These are phyloP conservation scores for Pterocles burchelli DNA, from an alignment of 2,113 vertebrate species.

Conservation along the genomic window DNA sequence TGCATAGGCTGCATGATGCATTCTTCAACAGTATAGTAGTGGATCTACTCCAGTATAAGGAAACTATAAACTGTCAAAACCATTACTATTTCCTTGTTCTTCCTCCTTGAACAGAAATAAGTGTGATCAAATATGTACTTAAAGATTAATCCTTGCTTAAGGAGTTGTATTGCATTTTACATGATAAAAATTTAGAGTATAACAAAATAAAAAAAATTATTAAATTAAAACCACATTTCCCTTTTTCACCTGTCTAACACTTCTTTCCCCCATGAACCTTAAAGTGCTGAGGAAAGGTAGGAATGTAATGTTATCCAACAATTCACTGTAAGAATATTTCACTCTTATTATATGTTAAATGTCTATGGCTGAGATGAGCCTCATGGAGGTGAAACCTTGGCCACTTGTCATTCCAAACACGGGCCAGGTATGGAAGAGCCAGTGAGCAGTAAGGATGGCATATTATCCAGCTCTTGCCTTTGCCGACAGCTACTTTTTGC, in stretches of 20 bases:
- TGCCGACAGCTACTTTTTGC: background rate
- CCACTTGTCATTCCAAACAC: background rate
- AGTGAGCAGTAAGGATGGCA: background rate
- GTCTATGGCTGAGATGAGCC: background rate
- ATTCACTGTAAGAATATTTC: background rate
- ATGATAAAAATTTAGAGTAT: background rate
- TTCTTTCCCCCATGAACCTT: background rate
- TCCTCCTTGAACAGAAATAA: background rate
- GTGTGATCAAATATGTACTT: background rate
- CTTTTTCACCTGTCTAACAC: background rate
- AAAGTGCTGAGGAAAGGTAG: background rate
- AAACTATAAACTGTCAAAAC: background rate
- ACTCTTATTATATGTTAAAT: background rate
- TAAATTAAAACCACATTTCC: background rate
- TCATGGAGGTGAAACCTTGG: background rate
- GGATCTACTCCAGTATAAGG: background rate
- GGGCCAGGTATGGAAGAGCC: background rate
- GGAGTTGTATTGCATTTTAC: background rate
- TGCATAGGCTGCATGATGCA: background rate
- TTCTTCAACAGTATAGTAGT: background rate
- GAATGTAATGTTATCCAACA: background rate
- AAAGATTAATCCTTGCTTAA: background rate
- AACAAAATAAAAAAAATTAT: background rate
- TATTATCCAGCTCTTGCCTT: background rate
- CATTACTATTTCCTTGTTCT: background rate